Base-by-base conservation (phyloP, 2,888 invertebrate genomes). In the Drosophila algonquin region DNA sequence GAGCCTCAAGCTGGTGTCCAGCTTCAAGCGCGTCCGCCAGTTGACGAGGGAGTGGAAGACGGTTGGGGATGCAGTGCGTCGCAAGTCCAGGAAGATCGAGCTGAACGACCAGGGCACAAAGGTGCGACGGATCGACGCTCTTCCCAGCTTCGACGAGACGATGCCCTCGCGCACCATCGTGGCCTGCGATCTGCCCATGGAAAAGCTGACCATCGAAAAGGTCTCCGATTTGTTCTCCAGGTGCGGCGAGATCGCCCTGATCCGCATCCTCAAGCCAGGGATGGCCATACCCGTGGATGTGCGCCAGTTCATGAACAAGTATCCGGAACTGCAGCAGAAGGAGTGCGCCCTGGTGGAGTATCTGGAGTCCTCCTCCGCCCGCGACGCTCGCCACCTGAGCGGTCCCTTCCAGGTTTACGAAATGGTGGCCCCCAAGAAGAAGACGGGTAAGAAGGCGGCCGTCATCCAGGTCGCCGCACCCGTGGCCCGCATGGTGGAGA, bases 21-120 rank as follows among this genome's bases (percentile, higher is more conserved):
- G 98, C 89, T 98, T 99, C 92, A 98, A 98, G 90, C 95, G 98
- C 73, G 98, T 99, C 50, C 98, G 98, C 89, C 97, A 98, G 89
- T 93, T 98, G 65, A 97, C 98, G 14, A 97, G 97, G 90, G 98
- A 98, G 91, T 98, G 98, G 97, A 94, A 97, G 75, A 96, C 97
- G 24, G 98, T 98, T 10, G 98, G 98, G 1, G 95, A 96, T 89
- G 97, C 98, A 40, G 93, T 98, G 75, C 94, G 95, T 80, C 93
- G 95, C 46, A 97, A 96, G 47, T 95, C 95, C 3, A 95, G 94
- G 18, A 96, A 95, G 82, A 93, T 98, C 77, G 96, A 98, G 92
- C 96, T 99, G 56, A 98, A 98, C 91, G 96, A 97, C 72, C 94
- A 95, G 71, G 97, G 97, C 27, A 98, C 98, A 0, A 99, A 98